phyloP scores from a whole-genome alignment of 2,888 invertebrate genomes.

The Cerceris ruficornis region DNA sequence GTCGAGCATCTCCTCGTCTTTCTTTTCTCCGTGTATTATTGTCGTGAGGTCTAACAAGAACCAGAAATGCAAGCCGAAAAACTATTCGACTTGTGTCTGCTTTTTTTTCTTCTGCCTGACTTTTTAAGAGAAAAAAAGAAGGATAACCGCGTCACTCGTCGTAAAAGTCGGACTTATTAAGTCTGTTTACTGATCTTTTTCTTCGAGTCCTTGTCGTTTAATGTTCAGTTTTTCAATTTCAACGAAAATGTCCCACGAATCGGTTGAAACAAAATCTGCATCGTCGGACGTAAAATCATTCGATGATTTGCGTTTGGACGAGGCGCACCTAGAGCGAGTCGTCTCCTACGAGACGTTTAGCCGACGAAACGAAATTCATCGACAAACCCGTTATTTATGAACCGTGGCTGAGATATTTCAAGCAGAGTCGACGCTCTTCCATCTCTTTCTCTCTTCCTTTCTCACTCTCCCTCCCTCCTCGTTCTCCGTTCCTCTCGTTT shows the following conservation, averaged over 20 bases:
- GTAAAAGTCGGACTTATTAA: not conserved
- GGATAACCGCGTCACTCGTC: not conserved
- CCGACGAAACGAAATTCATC: slow-evolving; percentile 40
- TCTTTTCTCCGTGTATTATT: slow-evolving; percentile 29
- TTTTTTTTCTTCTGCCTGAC: not conserved
- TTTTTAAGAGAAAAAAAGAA: not conserved
- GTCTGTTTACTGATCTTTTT: not conserved
- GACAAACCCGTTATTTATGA: slow-evolving; percentile 48
- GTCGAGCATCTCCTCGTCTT: slow-evolving; percentile 24
- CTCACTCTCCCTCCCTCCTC: slow-evolving; percentile 11
- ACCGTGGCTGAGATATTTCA: slow-evolving; percentile 42
- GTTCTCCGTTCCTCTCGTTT: slow-evolving; percentile 2
- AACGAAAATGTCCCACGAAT: no score
- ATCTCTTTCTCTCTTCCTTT: not conserved
- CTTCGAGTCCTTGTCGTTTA: not conserved
- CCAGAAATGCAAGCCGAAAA: slow-evolving; percentile 34
- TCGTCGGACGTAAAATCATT: not conserved
- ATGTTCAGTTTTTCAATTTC: not conserved
- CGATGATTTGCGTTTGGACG: not conserved
- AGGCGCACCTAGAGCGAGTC: not conserved
- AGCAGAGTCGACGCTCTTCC: slow-evolving; percentile 7
- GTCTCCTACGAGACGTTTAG: not conserved
- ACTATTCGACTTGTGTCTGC: slow-evolving; percentile 1
- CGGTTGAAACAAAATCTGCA: no score
- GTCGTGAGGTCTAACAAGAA: slow-evolving; percentile 33